Evolutionary conservation across 2,888 invertebrate genomes (phyloP).

Genomic region (Sinhomidia bicolor): DNA sequence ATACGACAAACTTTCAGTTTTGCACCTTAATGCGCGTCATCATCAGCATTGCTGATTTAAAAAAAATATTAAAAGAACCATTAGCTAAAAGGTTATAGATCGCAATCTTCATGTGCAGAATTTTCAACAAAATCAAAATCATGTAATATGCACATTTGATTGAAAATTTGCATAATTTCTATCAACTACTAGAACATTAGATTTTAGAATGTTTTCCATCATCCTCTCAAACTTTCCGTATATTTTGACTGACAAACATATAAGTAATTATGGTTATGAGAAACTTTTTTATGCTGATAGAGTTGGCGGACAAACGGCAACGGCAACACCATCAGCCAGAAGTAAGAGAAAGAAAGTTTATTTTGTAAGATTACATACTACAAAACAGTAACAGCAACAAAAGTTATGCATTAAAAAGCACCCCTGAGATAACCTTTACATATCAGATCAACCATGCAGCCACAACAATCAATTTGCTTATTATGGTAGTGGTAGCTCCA

Average conservation of each 20-base stretch:
- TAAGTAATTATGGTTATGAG: background rate
- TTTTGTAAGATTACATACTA: slow-evolving; percentile 2
- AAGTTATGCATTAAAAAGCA: slow-evolving; percentile 20
- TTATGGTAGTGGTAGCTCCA: background rate
- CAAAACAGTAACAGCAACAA: background rate
- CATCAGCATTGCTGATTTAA: background rate
- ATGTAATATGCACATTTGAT: background rate
- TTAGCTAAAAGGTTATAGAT: background rate
- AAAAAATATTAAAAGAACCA: background rate
- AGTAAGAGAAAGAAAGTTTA: slow-evolving; percentile 30
- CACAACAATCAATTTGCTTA: slow-evolving; percentile 13
- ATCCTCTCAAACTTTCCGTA: background rate
- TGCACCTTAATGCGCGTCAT: too few relatives aligned
- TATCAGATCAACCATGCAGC: background rate
- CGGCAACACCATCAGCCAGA: background rate
- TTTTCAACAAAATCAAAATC: background rate
- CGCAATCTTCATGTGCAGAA: background rate
- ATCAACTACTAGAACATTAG: background rate
- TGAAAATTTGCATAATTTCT: slow-evolving; percentile 8
- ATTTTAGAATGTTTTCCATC: background rate
- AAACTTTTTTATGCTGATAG: background rate
- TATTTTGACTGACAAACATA: background rate
- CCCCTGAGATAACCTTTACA: slow-evolving; percentile 48
- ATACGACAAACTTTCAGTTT: background rate
- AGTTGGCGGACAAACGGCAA: background rate